These are phyloP conservation scores for Urocitellus parryii DNA, from an alignment of 2,113 vertebrate genomes.

Conservation along the genomic window DNA sequence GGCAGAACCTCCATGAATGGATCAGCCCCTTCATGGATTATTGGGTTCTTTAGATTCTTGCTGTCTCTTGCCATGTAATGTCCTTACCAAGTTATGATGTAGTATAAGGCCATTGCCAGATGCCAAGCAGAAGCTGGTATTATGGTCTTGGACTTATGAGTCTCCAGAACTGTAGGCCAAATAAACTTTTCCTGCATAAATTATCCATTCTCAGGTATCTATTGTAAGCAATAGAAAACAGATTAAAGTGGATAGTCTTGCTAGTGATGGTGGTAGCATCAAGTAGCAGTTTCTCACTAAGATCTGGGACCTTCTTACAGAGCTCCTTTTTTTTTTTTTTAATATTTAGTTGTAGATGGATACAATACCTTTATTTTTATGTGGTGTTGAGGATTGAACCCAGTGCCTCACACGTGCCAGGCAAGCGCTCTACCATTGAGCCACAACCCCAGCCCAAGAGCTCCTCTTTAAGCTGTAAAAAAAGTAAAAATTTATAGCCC, in stretches of 20 bases:
- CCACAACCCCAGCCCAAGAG: too few species aligned
- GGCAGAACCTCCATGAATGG: neutral
- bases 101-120: neutral
- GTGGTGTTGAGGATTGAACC: too few species aligned
- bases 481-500: neutral
- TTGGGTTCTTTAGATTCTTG: neutral
- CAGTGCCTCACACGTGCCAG: too few species aligned
- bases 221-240: neutral
- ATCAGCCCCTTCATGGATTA: neutral
- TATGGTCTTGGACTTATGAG: neutral
- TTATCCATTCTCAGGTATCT: neutral
- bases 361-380: too few species aligned
- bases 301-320: neutral
- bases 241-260: neutral
- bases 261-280: neutral
- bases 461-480: neutral
- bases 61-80: too few species aligned
- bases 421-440: too few species aligned
- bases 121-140: neutral
- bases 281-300: neutral
- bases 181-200: neutral
- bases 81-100: neutral
- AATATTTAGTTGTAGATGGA: too few species aligned
- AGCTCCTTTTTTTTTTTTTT: too few species aligned
- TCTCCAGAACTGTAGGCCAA: neutral